phyloP scores from a whole-genome alignment of 2,113 vertebrate species.

The Cinclus mexicanus region DNA sequence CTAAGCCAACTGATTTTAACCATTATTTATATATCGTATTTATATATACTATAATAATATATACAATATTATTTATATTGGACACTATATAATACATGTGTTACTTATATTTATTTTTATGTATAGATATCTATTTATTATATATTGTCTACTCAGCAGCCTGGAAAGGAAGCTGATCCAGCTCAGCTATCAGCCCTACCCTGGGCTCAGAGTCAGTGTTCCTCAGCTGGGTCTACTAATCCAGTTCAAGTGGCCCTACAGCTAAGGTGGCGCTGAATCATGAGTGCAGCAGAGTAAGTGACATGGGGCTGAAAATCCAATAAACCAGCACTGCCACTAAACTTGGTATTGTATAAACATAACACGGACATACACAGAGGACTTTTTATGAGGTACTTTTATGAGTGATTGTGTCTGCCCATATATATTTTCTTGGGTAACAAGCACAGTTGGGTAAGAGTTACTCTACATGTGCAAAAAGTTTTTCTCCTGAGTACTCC shows the following conservation, averaged over 20 bases:
- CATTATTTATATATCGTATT: background rate
- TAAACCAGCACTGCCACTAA: background rate
- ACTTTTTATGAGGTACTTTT: background rate
- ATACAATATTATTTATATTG: no score
- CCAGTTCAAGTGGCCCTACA: background rate
- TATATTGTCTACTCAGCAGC: background rate
- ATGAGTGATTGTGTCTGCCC: background rate
- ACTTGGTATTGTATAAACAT: background rate
- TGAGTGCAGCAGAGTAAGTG: background rate
- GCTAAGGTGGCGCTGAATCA: background rate
- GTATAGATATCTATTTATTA: no score
- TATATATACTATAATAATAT: no score
- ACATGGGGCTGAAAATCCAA: background rate
- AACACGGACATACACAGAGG: background rate
- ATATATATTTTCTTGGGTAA: background rate
- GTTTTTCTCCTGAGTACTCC: background rate
- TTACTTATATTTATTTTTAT: no score
- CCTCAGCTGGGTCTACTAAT: background rate
- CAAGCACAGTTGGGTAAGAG: no score
- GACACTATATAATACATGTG: no score
- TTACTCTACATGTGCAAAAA: background rate
- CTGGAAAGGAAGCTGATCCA: background rate
- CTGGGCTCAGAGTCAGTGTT: accelerated
- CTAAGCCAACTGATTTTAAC: background rate
- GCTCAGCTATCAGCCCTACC: background rate